phyloP scores from a whole-genome alignment of 2,888 invertebrate species.

The Isotomurus palustris region DNA sequence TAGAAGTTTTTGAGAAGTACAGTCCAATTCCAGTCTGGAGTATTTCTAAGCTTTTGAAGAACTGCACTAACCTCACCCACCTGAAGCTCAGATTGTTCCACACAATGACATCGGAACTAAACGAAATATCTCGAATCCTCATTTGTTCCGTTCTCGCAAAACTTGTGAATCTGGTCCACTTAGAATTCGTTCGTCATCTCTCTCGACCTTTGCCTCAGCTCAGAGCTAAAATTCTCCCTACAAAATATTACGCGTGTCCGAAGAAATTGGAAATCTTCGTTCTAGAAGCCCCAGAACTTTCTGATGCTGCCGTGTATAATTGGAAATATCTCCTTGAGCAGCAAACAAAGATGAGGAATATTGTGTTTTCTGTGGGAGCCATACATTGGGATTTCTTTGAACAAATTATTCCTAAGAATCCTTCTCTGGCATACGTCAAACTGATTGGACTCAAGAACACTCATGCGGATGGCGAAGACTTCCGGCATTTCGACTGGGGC shows the following conservation, averaged over 20 bases:
- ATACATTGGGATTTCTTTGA: conserved; percentile 22
- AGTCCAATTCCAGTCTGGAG: conserved; percentile 19
- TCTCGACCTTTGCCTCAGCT: conserved; percentile 5
- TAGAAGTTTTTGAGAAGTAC: conserved; percentile 19
- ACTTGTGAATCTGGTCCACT: conserved; percentile 14
- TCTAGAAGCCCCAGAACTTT: conserved; percentile 23
- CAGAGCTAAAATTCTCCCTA: conserved; percentile 6
- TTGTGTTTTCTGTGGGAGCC: conserved; percentile 14
- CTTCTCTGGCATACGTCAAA: conserved; percentile 9
- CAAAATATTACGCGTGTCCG: conserved; percentile 4
- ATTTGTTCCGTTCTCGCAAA: conserved; percentile 13
- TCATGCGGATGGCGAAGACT: conserved; percentile 3
- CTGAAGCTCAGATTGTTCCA: conserved; percentile 21
- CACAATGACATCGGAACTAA: conserved; percentile 10
- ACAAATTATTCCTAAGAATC: conserved; percentile 11
- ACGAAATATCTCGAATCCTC: conserved; percentile 18
- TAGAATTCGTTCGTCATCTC: conserved; percentile 13
- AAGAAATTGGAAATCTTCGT: conserved; percentile 12
- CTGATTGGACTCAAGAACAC: conserved; percentile 19
- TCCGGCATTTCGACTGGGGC: conserved; percentile 23
- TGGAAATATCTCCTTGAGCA: conserved; percentile 25
- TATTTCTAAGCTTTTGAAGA: conserved; percentile 14
- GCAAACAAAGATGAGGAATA: conserved; percentile 12
- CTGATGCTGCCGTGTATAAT: conserved; percentile 10
- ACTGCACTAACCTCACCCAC: conserved; percentile 17